Base-by-base conservation (phyloP, 2,888 invertebrate genomes). In the Buathra laborator region DNA sequence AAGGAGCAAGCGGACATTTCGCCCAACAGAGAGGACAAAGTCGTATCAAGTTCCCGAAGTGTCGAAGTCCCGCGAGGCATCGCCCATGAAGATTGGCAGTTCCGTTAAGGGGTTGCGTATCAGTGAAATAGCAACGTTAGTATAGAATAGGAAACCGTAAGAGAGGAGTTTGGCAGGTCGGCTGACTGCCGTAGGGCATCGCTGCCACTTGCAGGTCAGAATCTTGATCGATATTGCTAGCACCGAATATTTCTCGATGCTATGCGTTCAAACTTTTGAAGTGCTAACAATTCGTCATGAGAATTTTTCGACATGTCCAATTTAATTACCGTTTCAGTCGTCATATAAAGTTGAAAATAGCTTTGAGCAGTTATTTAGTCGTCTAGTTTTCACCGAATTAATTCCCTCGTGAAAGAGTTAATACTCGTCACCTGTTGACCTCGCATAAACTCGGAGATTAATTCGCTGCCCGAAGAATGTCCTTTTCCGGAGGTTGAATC, bases 71-170 rank as follows among this genome's bases (percentile, higher is more conserved):
- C 53, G 56, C 32, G 16, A 80, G 75, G 71, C 62, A 53, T 67
- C 70, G 59, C 59, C 59, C 66, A 29, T 43, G n/a, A 82, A 70
- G 79, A 85, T 76, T 82, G 85, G 75, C 82, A 85, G 82, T 82
- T 85, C 75, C 71, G 75, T 75, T 75, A 71, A 82, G 44, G 79
- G 75, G 62, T 82, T 71, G 44, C 43, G 59, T 51, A 67, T 66
- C 59, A 68, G 46, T 51, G 66, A 56, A 53, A 72, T 71, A 53
- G 43, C 59, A 43, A 53, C 19, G 76, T 59, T 12, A 72, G 24
- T 32, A 19, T n/a, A 6, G 10, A 29, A n/a, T n/a, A n/a, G 19
- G n/a, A 46, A 46, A 43, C 32, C n/a, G 24, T 24, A 48, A 9
- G 59, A 67, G 32, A 48, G 48, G 43, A 37, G 44, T 16, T 14